Conservation (phyloP, 2,888 invertebrate species). For the Orthosia incerta region DNA sequence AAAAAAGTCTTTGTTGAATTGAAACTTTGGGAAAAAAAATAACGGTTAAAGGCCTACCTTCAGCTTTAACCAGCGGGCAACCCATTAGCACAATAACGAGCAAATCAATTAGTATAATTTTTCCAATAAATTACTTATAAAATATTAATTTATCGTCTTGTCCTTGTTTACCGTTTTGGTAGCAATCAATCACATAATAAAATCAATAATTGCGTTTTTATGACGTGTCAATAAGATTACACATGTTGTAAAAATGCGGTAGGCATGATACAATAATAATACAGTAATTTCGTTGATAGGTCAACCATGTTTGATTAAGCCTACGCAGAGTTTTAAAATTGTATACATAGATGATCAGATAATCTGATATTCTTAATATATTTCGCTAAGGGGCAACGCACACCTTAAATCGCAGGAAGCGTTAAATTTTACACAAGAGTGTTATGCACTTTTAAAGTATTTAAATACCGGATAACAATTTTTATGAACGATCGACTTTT, state of each 20-base stretch:
- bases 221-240: constrained; percentile 44
- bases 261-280: constrained; percentile 4
- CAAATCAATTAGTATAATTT: constrained; percentile 41
- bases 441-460: too few relatives aligned
- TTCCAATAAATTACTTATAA: constrained; percentile 42
- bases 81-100: constrained; percentile 27
- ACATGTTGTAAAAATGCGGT: constrained; percentile 8
- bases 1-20: neutral
- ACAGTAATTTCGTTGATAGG: neutral
- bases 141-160: constrained; percentile 44
- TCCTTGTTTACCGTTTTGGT: constrained; percentile 65
- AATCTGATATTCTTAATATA: too few relatives aligned
- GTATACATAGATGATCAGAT: neutral
- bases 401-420: too few relatives aligned
- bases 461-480: too few relatives aligned
- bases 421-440: too few relatives aligned
- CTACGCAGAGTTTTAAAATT: neutral
- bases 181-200: constrained; percentile 62
- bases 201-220: constrained; percentile 58
- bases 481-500: too few relatives aligned
- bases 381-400: too few relatives aligned
- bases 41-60: constrained; percentile 12
- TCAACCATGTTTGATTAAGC: constrained; percentile 16
- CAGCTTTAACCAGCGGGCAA: neutral
- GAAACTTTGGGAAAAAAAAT: neutral